Conservation (phyloP, 2,797 vertebrate genomes). For the Acropternis orthonyx region DNA sequence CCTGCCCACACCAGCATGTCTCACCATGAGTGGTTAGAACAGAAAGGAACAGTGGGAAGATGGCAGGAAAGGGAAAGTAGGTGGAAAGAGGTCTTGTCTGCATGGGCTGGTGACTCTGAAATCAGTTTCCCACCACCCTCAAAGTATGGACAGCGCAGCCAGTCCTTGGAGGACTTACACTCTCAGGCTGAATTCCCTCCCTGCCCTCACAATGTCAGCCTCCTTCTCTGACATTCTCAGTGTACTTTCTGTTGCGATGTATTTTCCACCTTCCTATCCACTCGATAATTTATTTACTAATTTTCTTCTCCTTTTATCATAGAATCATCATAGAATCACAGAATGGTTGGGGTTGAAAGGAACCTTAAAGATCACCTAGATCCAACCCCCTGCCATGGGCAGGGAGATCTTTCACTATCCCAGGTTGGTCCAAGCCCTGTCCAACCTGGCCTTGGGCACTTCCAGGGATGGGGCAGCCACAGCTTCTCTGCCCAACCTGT, state of each 20-base stretch:
- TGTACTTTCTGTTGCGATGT: neutral
- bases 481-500: neutral
- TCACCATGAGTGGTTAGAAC: rapidly evolving
- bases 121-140: neutral
- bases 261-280: neutral
- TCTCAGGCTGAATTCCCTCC: neutral
- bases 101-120: neutral
- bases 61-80: neutral
- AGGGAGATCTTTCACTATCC: rapidly evolving
- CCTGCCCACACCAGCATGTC: neutral
- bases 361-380: rapidly evolving
- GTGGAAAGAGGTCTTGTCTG: neutral
- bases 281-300: neutral
- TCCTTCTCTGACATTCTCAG: neutral
- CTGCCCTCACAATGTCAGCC: neutral
- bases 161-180: neutral
- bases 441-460: neutral
- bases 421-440: rapidly evolving
- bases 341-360: neutral
- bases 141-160: neutral
- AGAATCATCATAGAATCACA: neutral
- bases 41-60: neutral
- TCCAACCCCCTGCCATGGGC: neutral
- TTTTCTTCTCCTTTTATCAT: neutral
- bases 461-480: neutral